phyloP scores from a whole-genome alignment of 1,140 invertebrate genomes.

The Sipha flava region DNA sequence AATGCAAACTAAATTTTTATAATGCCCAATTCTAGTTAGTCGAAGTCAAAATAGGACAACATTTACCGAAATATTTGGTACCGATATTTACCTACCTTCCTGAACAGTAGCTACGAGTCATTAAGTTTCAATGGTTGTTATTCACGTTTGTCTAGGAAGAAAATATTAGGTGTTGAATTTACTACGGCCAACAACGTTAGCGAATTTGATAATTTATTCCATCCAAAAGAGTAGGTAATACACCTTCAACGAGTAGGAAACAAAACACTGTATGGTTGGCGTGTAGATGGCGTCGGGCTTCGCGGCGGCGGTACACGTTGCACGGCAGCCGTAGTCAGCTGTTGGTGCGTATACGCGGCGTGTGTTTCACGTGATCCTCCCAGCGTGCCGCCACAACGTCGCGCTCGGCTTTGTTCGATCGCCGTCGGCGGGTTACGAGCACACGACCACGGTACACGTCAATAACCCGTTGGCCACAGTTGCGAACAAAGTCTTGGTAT shows the following conservation, averaged over 20 bases:
- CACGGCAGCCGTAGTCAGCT: conserved; percentile 6
- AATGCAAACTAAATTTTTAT: too few species aligned
- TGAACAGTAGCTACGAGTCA: too few species aligned
- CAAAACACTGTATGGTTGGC: background rate
- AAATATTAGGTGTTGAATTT: too few species aligned
- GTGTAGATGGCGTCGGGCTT: background rate
- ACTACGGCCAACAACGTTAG: too few species aligned
- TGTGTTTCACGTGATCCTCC: conserved; percentile 31
- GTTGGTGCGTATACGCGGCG: conserved; percentile 21
- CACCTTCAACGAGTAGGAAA: background rate
- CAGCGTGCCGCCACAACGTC: background rate
- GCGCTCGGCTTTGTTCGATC: background rate
- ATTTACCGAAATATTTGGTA: too few species aligned
- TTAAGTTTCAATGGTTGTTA: too few species aligned
- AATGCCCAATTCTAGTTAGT: too few species aligned
- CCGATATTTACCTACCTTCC: too few species aligned
- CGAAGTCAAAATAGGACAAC: too few species aligned
- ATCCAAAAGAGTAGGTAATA: background rate
- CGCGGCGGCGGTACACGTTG: background rate
- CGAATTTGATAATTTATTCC: too few species aligned
- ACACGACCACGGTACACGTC: background rate
- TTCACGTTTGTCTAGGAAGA: too few species aligned
- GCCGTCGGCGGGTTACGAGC: background rate
- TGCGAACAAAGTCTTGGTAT: background rate
- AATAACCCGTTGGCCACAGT: conserved; percentile 28